Conservation (phyloP, 2,797 vertebrate genomes). For the Poeciliopsis gracilis region DNA sequence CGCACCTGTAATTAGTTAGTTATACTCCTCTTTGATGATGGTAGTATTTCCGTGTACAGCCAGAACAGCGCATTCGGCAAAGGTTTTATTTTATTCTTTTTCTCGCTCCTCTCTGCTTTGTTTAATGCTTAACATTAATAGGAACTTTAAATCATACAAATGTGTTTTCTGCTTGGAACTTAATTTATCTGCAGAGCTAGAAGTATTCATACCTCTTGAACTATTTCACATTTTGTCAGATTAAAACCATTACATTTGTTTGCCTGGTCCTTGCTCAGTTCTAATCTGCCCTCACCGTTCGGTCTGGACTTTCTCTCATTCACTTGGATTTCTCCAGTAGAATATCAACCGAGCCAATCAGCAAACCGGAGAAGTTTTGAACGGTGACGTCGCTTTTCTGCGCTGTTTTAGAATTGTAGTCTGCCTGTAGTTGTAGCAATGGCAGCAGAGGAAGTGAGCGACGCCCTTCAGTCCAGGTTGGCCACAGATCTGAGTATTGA, state of each 20-base stretch:
- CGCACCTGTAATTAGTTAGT: conserved; percentile 62
- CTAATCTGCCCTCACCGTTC: too few relatives aligned
- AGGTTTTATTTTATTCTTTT: neutral
- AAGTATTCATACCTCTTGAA: conserved; percentile 6
- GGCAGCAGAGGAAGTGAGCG: too few relatives aligned
- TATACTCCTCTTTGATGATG: conserved; percentile 37
- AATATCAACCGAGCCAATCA: too few relatives aligned
- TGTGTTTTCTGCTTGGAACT: conserved; percentile 36
- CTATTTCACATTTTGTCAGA: neutral
- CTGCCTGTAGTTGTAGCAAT: too few relatives aligned
- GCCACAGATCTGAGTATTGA: too few relatives aligned
- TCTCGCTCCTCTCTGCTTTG: neutral
- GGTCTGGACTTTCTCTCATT: too few relatives aligned
- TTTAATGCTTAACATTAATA: conserved; percentile 16
- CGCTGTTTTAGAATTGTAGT: too few relatives aligned
- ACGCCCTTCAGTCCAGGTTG: too few relatives aligned
- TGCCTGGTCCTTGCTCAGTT: too few relatives aligned
- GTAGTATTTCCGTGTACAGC: conserved; percentile 21
- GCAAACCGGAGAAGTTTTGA: too few relatives aligned
- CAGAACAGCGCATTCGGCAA: conserved; percentile 15
- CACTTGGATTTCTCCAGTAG: too few relatives aligned
- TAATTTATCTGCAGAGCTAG: conserved; percentile 3
- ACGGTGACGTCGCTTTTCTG: too few relatives aligned
- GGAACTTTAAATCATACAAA: conserved; percentile 24
- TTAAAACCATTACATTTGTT: neutral